Evolutionary conservation across 2,797 vertebrate species (phyloP), one percentile per base, ranked within the genome.

Genomic region (Telmatherina bonti): DNA sequence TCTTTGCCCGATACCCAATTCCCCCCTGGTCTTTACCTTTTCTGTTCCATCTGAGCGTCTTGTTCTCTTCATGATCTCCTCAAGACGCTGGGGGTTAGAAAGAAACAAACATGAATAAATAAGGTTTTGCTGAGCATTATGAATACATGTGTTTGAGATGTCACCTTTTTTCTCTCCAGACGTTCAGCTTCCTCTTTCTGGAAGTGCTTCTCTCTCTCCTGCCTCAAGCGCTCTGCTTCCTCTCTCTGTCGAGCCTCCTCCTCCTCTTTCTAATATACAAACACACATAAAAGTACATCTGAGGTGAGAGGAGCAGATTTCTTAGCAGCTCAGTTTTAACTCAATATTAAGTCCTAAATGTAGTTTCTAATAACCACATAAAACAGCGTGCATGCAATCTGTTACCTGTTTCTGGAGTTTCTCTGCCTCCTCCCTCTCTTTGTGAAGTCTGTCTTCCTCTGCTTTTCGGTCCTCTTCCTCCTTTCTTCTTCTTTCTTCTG

Each of bases 51-150:
- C 97, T 66, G 95, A 96, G 61, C 94, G 94, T 45, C 97, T 96
- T 20, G 98, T 99, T 91, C 98, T 96, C 93, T 96, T 99, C 98
- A 99, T 99, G 81, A 99, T 99, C 91, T 99, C 97, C 62, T 99
- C 98, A 76, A 99, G 95, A 67, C 97, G 95, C 98, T 99, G 59
- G 66, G 76, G 71, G 43, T 67, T 3, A 49, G 13, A 22, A 53
- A 18, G 13, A 11, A 29, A 86, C 11, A 84, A 26, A 12, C 61
- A 45, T 0, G 56, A 11, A n/a, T 11, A 64, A 49, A 1, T 49
- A 15, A 0, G 9, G 33, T 62, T 12, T 7, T 7, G 33, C 2
- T 53, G 13, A 26, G 5, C 20, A 0, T 0, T 8, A 58, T 8
- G 18, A 70, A 54, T 36, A 43, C 33, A 26, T 24, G 1, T 67